These are phyloP conservation scores for Mycetomoellerius zeteki DNA, from an alignment of 1,140 invertebrate species.

Conservation along the genomic window DNA sequence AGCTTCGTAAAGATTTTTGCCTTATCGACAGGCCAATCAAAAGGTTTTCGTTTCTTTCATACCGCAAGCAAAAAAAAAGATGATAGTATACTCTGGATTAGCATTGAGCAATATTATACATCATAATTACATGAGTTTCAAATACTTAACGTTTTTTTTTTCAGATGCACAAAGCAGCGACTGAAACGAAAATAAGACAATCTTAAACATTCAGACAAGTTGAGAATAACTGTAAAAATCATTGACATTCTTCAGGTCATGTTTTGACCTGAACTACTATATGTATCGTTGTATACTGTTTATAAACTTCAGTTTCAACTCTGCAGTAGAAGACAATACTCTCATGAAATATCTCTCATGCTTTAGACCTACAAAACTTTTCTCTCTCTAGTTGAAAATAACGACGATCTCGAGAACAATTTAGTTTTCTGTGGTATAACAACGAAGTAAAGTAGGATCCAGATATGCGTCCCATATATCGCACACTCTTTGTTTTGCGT, in stretches of 20 bases:
- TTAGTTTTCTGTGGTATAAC: slow-evolving; percentile 16
- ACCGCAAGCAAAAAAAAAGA: background rate
- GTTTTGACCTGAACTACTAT: background rate
- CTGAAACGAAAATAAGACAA: background rate
- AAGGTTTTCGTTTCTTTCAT: background rate
- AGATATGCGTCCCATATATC: slow-evolving; percentile 1
- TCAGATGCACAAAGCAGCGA: background rate
- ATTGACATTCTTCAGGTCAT: slow-evolving; percentile 6
- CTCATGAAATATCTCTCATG: slow-evolving; percentile 16
- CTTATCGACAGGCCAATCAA: slow-evolving; percentile 16
- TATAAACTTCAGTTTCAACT: slow-evolving; percentile 23
- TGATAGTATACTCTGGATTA: background rate
- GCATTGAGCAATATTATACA: background rate
- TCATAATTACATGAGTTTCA: too few species aligned
- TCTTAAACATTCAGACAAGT: background rate
- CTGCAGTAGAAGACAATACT: background rate
- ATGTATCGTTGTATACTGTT: background rate
- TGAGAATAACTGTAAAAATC: background rate
- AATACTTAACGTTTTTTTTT: background rate
- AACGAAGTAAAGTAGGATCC: slow-evolving; percentile 13
- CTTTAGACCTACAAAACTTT: slow-evolving; percentile 34
- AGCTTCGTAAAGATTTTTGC: slow-evolving; percentile 33
- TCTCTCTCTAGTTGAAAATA: slow-evolving; percentile 31
- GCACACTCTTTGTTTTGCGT: slow-evolving; percentile 5
- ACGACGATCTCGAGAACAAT: slow-evolving; percentile 48